These are phyloP conservation scores for Lordiphosa andalusiaca DNA, from an alignment of 2,888 invertebrate species.

Conservation along the genomic window DNA sequence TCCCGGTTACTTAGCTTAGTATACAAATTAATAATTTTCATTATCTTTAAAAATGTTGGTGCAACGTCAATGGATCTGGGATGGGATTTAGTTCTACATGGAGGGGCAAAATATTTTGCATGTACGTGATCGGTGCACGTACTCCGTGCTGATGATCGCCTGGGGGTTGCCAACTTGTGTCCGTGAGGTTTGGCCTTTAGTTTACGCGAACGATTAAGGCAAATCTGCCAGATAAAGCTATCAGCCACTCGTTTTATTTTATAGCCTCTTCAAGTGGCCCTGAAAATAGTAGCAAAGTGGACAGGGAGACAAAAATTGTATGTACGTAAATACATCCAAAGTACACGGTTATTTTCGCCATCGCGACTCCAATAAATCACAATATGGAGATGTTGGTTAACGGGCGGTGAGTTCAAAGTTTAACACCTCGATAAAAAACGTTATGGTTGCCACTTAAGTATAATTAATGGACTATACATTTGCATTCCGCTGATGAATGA, in stretches of 20 bases:
- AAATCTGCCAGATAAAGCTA: slow-evolving; percentile 53
- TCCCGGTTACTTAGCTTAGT: too few relatives aligned
- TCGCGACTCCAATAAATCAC: slow-evolving; percentile 12
- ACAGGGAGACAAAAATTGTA: slow-evolving; percentile 7
- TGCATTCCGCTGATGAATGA: slow-evolving; percentile 29
- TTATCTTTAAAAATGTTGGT: too few relatives aligned
- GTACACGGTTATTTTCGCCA: slow-evolving; percentile 14
- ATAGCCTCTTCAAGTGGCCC: slow-evolving; percentile 32
- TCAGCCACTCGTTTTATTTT: slow-evolving; percentile 27
- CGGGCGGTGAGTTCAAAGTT: slow-evolving; percentile 32
- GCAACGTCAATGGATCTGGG: too few relatives aligned
- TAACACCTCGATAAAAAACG: slow-evolving; percentile 14
- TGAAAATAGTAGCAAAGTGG: slow-evolving; percentile 9
- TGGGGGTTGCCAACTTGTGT: slow-evolving; percentile 8
- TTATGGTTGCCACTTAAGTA: slow-evolving; percentile 11
- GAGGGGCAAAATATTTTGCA: too few relatives aligned
- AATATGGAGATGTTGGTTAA: slow-evolving; percentile 10
- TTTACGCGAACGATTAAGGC: slow-evolving; percentile 23
- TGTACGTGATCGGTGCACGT: not conserved
- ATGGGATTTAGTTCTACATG: too few relatives aligned
- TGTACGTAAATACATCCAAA: slow-evolving; percentile 16
- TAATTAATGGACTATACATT: slow-evolving; percentile 18
- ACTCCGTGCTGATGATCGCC: not conserved
- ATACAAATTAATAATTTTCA: too few relatives aligned
- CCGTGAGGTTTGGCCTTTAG: slow-evolving; percentile 21